Conservation (phyloP, 2,797 vertebrate genomes). For the Coregonus ussuriensis region DNA sequence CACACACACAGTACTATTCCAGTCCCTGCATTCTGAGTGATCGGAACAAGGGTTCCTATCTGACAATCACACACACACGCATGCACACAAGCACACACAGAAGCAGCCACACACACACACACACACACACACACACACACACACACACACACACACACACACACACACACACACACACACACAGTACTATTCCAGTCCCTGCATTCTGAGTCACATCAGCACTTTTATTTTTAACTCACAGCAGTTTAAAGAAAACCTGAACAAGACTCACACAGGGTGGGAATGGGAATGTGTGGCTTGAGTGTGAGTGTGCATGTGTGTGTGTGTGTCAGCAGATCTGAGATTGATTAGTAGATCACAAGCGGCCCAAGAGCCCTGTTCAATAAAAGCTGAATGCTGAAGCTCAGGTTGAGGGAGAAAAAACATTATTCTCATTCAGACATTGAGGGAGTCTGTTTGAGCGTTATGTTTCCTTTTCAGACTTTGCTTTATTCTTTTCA, state of each 20-base stretch:
- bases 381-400: constrained; percentile 40
- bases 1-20: background rate
- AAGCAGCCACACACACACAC: background rate
- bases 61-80: background rate
- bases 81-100: background rate
- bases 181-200: constrained; percentile 18
- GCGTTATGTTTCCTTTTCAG: background rate
- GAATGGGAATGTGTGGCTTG: background rate
- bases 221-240: constrained; percentile 29
- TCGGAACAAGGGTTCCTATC: background rate
- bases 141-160: constrained; percentile 2
- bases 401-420: constrained; percentile 15
- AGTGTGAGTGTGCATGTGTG: background rate
- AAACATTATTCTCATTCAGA: constrained; percentile 8
- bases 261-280: background rate
- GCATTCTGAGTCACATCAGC: constrained; percentile 17
- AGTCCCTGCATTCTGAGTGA: background rate
- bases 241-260: constrained; percentile 12
- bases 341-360: constrained; percentile 42
- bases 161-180: background rate
- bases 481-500: background rate
- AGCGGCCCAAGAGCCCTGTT: constrained; percentile 38
- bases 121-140: background rate
- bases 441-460: background rate
- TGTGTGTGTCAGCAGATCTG: constrained; percentile 41